A percentile compares a stretch with the other conserved stretches of the same genome.
Conservation (phyloP, 2,113 vertebrate genomes). For the Nerophis ophidion region DNA sequence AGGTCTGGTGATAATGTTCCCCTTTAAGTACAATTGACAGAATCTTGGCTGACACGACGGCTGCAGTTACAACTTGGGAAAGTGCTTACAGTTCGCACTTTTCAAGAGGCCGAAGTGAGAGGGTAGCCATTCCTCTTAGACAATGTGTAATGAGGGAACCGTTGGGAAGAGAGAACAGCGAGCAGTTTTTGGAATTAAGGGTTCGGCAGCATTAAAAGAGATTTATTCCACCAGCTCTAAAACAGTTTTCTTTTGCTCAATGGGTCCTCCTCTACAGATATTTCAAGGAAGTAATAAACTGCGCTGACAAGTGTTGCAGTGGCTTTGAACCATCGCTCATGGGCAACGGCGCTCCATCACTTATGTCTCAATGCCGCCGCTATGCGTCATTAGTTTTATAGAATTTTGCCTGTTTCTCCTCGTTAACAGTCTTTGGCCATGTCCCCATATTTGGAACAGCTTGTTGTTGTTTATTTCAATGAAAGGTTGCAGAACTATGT, state of each 20-base stretch:
- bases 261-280: conserved; percentile 65
- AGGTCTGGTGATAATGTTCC: too few relatives aligned
- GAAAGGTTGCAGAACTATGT: conserved; percentile 31
- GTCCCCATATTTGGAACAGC: conserved; percentile 32
- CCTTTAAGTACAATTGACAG: conserved; percentile 49
- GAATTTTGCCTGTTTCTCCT: conserved; percentile 34
- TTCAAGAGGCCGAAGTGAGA: conserved; percentile 60
- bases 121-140: conserved; percentile 55
- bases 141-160: conserved; percentile 56
- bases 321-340: conserved; percentile 62
- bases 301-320: conserved; percentile 57
- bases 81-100: conserved; percentile 64
- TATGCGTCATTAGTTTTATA: conserved; percentile 23
- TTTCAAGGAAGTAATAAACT: conserved; percentile 71
- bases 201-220: conserved; percentile 69
- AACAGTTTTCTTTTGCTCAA: conserved; percentile 65
- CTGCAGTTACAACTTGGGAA: conserved; percentile 55
- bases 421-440: conserved; percentile 25
- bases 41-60: conserved; percentile 55
- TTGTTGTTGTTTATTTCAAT: conserved; percentile 47
- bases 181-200: conserved; percentile 59
- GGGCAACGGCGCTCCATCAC: conserved; percentile 53
- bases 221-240: conserved; percentile 67
- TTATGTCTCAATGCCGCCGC: conserved; percentile 27
- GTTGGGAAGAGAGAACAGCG: conserved; percentile 47